phyloP scores from a whole-genome alignment of 1,140 invertebrate species.

The Metopolophium dirhodum region DNA sequence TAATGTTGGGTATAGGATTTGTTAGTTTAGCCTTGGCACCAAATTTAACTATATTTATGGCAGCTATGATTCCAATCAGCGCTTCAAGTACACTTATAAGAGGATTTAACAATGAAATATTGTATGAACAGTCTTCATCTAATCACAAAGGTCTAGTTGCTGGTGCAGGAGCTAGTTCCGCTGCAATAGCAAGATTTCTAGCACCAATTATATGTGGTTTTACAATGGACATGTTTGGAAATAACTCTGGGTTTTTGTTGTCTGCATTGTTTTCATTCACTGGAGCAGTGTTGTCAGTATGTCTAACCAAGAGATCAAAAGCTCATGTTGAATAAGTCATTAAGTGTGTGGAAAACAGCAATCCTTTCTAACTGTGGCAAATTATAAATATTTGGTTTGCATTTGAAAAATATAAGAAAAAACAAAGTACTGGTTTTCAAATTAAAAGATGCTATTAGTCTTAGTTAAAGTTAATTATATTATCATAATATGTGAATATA shows the following conservation, averaged over 20 bases:
- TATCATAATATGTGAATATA: neutral
- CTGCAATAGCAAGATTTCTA: conserved; percentile 45
- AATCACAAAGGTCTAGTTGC: conserved; percentile 46
- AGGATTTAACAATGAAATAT: conserved; percentile 52
- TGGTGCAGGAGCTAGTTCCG: conserved; percentile 49
- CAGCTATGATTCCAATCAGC: conserved; percentile 40
- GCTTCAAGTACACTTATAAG: conserved; percentile 38
- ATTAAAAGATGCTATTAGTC: conserved; percentile 50
- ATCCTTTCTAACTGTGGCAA: neutral
- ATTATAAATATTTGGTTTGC: neutral
- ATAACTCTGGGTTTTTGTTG: conserved; percentile 46
- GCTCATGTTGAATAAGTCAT: conserved; percentile 3
- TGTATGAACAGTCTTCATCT: conserved; percentile 39
- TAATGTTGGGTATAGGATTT: conserved; percentile 28
- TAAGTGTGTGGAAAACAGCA: neutral
- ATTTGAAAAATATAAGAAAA: neutral
- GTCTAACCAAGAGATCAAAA: conserved; percentile 25
- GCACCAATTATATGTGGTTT: conserved; percentile 48
- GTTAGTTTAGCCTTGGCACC: conserved; percentile 34
- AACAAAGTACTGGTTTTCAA: conserved; percentile 55
- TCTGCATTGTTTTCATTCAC: conserved; percentile 41
- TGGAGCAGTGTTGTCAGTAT: conserved; percentile 21
- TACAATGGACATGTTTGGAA: conserved; percentile 50
- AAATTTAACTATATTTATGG: conserved; percentile 39
- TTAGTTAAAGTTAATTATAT: conserved; percentile 35